Conservation (phyloP, 2,888 invertebrate species). For the Drosophila robusta region DNA sequence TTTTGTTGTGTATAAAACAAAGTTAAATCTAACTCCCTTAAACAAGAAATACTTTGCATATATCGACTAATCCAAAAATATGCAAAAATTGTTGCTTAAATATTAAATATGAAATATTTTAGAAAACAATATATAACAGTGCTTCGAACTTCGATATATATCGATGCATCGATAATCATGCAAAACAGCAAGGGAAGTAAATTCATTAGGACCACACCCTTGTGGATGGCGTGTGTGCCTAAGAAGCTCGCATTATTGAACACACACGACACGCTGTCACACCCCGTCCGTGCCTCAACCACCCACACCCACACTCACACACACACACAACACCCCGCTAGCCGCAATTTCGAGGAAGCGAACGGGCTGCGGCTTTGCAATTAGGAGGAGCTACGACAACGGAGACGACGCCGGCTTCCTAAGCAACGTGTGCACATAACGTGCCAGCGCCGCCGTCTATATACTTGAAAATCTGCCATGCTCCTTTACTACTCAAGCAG, state of each 20-base stretch:
- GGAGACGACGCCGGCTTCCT: conserved; percentile 51
- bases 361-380: conserved; percentile 75
- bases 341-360: conserved; percentile 71
- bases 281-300: conserved; percentile 5
- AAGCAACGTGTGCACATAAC: conserved; percentile 61
- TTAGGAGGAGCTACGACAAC: conserved; percentile 80
- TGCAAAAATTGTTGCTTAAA: no score
- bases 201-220: conserved; percentile 47
- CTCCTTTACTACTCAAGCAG: conserved; percentile 5
- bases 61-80: no score
- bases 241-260: conserved; percentile 68
- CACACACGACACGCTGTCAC: conserved; percentile 56
- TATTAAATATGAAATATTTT: no score
- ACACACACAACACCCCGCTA: conserved; percentile 21
- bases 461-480: conserved; percentile 35
- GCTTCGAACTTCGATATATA: conserved; percentile 1
- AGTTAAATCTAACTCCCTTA: no score
- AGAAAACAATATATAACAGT: no score
- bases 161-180: neutral
- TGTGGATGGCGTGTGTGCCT: conserved; percentile 5
- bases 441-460: conserved; percentile 46
- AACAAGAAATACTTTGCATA: no score
- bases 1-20: no score
- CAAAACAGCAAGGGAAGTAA: neutral
- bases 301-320: neutral